Conservation (phyloP, 2,113 vertebrate species). For the Turnix velox region DNA sequence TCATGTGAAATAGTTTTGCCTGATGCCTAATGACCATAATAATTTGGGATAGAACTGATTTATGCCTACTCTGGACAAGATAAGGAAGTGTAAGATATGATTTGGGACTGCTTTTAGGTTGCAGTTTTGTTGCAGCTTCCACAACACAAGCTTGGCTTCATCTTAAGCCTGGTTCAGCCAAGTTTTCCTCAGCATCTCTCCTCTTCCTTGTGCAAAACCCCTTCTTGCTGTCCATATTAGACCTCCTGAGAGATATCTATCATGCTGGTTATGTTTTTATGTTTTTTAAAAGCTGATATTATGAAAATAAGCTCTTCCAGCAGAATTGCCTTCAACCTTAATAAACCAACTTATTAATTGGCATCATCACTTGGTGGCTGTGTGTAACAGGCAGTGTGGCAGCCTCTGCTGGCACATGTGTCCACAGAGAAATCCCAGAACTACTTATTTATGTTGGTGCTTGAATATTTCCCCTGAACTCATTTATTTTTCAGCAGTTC, state of each 20-base stretch:
- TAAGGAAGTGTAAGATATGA: not conserved
- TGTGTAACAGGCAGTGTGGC: not conserved
- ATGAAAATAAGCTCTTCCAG: not conserved
- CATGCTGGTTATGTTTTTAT: not conserved
- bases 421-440: not conserved
- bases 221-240: not conserved
- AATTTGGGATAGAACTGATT: not conserved
- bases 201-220: not conserved
- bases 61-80: not conserved
- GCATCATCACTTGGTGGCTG: not conserved
- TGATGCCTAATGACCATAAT: not conserved
- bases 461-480: not conserved
- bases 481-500: not conserved
- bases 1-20: not conserved
- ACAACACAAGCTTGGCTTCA: not conserved
- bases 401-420: not conserved
- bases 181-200: not conserved
- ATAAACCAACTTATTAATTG: conserved; percentile 28
- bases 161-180: not conserved
- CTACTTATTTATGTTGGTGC: not conserved
- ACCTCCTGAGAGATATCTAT: not conserved
- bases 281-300: conserved; percentile 1
- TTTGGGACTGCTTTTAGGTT: not conserved
- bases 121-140: not conserved
- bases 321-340: conserved; percentile 9